Evolutionary conservation across 2,113 vertebrate species (phyloP).

Genomic region (Actinemys pallida): DNA sequence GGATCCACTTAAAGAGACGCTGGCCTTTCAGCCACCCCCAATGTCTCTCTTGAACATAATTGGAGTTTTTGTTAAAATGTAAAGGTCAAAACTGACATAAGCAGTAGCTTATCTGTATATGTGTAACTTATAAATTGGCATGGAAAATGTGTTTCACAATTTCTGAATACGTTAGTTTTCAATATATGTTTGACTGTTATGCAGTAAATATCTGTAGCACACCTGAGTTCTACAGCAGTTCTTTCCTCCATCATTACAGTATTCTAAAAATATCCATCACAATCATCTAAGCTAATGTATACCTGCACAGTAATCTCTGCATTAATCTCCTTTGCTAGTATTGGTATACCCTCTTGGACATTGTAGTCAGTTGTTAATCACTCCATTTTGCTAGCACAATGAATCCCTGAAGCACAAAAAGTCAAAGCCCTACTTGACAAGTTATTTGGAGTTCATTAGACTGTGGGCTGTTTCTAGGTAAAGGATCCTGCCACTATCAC

Average conservation of each 20-base stretch:
- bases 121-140: neutral
- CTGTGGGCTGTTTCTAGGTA: neutral
- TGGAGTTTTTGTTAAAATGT: conserved; percentile 7
- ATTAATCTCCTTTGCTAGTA: neutral
- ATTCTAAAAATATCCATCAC: neutral
- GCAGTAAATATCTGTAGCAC: neutral
- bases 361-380: neutral
- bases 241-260: neutral
- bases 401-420: neutral
- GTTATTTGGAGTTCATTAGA: neutral
- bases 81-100: conserved; percentile 28
- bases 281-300: rapidly evolving
- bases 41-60: neutral
- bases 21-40: neutral
- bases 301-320: neutral
- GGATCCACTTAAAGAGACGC: conserved; percentile 76
- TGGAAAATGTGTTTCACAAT: neutral
- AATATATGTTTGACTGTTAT: neutral
- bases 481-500: rapidly evolving
- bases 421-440: neutral
- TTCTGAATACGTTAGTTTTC: neutral
- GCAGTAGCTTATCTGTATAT: neutral
- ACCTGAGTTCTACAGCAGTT: neutral
- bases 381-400: neutral
- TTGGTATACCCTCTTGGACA: neutral